A percentile compares a stretch with the other conserved stretches of the same genome.
These are phyloP conservation scores for Elaeidobius kamerunicus DNA, from an alignment of 2,888 invertebrate species.

Conservation along the genomic window DNA sequence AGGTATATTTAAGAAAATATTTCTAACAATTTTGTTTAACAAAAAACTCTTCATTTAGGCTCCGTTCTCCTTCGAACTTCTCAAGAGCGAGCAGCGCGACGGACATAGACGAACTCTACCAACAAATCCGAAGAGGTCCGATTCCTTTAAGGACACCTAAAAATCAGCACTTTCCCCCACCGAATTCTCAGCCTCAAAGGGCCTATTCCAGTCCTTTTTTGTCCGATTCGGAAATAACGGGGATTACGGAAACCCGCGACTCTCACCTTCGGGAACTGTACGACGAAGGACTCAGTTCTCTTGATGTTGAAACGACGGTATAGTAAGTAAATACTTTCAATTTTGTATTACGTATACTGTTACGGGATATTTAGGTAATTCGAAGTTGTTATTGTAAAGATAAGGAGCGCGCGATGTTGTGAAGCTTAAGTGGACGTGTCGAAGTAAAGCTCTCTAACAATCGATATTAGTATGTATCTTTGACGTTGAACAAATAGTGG, in stretches of 20 bases:
- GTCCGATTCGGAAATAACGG: conserved; percentile 44
- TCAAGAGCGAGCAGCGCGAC: conserved; percentile 56
- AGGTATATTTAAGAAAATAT: conserved; percentile 14
- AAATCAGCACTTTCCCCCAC: conserved; percentile 23
- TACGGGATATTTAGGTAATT: no score
- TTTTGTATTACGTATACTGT: no score
- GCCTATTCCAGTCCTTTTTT: conserved; percentile 41
- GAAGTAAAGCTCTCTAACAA: conserved; percentile 22
- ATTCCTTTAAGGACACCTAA: conserved; percentile 39
- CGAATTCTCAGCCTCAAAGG: conserved; percentile 20
- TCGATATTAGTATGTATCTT: conserved; percentile 21
- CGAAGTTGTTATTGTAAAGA: no score
- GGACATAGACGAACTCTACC: conserved; percentile 67
- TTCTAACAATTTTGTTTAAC: not conserved
- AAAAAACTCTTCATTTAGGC: conserved; percentile 14
- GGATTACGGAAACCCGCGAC: conserved; percentile 13
- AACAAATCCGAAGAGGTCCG: conserved; percentile 59
- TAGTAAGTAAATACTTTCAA: conserved; percentile 11
- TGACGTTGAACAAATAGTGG: conserved; percentile 6
- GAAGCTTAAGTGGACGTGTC: conserved; percentile 20
- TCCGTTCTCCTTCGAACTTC: conserved; percentile 28
- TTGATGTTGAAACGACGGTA: conserved; percentile 42
- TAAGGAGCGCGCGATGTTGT: conserved; percentile 22
- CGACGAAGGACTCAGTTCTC: conserved; percentile 28
- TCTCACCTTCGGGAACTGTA: not conserved